phyloP scores from a whole-genome alignment of 2,888 invertebrate genomes.

The Aquatica leii region DNA sequence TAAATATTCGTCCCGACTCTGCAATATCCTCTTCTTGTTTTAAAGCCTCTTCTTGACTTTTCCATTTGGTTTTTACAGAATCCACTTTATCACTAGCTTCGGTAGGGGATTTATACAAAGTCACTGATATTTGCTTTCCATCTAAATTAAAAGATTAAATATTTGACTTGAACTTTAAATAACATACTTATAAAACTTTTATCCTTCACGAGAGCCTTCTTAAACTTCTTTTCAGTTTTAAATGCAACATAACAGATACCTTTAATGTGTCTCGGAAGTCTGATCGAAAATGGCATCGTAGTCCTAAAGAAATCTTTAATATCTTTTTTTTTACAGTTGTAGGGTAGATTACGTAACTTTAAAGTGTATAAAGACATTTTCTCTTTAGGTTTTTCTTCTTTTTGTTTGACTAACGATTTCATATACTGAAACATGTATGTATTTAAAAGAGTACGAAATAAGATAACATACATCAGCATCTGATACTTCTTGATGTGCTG shows the following conservation, averaged over 20 bases:
- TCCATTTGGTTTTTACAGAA: conserved; percentile 64
- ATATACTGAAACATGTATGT: conserved; percentile 67
- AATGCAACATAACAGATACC: conserved; percentile 94
- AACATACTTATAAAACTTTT: conserved; percentile 81
- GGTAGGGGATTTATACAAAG: conserved; percentile 62
- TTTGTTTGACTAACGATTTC: conserved; percentile 71
- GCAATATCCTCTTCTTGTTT: conserved; percentile 81
- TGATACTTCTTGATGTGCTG: conserved; percentile 76
- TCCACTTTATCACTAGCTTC: conserved; percentile 51
- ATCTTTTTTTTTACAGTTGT: conserved; percentile 81
- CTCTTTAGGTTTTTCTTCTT: conserved; percentile 56
- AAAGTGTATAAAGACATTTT: conserved; percentile 66
- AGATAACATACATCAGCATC: conserved; percentile 74
- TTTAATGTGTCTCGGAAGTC: conserved; percentile 78
- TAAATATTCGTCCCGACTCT: conserved; percentile 91
- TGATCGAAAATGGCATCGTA: conserved; percentile 78
- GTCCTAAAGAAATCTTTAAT: conserved; percentile 87
- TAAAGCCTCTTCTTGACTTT: conserved; percentile 68
- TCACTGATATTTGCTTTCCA: conserved; percentile 70
- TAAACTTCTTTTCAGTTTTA: conserved; percentile 79
- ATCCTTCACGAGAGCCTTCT: conserved; percentile 82
- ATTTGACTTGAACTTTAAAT: not conserved
- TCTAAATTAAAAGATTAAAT: conserved; percentile 51
- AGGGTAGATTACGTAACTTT: conserved; percentile 77
- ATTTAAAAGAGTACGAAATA: not conserved